Percentiles rank a stretch among this genome's conserved stretches.
phyloP scores from a whole-genome alignment of 2,797 vertebrate genomes.

The Cryptoblepharus egeriae region DNA sequence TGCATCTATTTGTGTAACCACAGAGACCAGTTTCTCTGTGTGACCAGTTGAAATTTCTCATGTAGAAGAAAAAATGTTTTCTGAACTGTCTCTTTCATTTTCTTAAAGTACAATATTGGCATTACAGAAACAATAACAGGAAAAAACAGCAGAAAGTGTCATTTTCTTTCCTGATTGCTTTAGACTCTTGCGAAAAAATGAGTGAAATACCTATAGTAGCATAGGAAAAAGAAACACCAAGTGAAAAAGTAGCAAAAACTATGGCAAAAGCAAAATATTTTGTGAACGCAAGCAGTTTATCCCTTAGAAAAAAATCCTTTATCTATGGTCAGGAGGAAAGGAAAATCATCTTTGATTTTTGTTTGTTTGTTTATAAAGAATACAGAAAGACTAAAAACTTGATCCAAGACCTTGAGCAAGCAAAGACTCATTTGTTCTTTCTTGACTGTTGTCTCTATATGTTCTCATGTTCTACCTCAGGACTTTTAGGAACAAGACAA shows the following conservation, averaged over 20 bases:
- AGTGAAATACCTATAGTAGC: slow-evolving; percentile 28
- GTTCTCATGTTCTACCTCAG: slow-evolving; percentile 46
- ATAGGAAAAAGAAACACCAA: not conserved
- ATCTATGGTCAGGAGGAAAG: slow-evolving; percentile 17
- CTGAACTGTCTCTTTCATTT: not conserved
- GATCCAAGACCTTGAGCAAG: slow-evolving; percentile 53
- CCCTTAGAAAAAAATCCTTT: slow-evolving; percentile 11
- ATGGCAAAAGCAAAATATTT: slow-evolving; percentile 21
- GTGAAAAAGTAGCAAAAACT: not conserved
- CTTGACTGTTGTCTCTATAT: slow-evolving; percentile 26
- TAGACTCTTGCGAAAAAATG: not conserved
- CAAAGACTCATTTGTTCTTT: slow-evolving; percentile 51
- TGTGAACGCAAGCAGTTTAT: slow-evolving; percentile 2
- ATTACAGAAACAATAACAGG: not conserved
- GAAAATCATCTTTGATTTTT: slow-evolving; percentile 30
- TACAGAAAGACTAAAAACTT: slow-evolving; percentile 61
- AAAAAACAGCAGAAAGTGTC: not conserved
- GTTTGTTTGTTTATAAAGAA: slow-evolving; percentile 43
- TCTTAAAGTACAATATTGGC: not conserved
- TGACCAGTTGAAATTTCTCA: not conserved
- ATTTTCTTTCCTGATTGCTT: slow-evolving; percentile 24
- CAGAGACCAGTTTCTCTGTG: not conserved
- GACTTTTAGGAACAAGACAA: slow-evolving; percentile 46
- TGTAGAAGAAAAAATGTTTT: not conserved
- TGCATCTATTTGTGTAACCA: not conserved